phyloP scores from a whole-genome alignment of 2,797 vertebrate genomes.

The Girardinus metallicus region DNA sequence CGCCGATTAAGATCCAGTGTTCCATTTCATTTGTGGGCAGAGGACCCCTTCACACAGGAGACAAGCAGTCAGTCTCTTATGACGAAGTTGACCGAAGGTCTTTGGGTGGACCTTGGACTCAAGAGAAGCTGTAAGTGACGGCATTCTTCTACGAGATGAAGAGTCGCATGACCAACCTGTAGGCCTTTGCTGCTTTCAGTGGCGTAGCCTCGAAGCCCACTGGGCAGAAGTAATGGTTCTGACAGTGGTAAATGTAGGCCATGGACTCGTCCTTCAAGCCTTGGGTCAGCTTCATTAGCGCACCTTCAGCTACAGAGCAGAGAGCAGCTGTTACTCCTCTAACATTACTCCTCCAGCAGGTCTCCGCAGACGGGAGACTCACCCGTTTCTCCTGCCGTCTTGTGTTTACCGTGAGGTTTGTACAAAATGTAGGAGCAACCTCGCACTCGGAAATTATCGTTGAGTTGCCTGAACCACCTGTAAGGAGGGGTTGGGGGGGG shows the following conservation, averaged over 20 bases:
- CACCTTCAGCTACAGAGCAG: conserved; percentile 87
- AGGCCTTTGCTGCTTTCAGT: conserved; percentile 93
- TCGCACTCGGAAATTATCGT: conserved; percentile 94
- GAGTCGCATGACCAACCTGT: conserved; percentile 81
- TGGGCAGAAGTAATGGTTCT: conserved; percentile 99
- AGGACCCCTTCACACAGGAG: conserved; percentile 78
- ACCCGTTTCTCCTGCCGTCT: conserved; percentile 98
- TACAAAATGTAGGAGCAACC: conserved; percentile 98
- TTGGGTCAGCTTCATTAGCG: conserved; percentile 90
- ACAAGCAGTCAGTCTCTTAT: neutral
- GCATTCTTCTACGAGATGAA: neutral
- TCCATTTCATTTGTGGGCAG: conserved; percentile 90
- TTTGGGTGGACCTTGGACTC: neutral
- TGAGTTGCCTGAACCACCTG: conserved; percentile 99
- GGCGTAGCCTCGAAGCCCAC: conserved; percentile 98
- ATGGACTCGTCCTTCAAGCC: conserved; percentile 94
- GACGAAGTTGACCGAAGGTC: neutral
- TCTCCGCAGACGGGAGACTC: conserved; percentile 38
- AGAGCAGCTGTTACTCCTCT: neutral
- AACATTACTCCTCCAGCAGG: fast-evolving
- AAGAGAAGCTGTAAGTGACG: neutral
- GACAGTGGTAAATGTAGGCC: conserved; percentile 99
- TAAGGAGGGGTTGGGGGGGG: neutral
- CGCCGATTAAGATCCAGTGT: conserved; percentile 97
- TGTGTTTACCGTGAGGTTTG: conserved; percentile 98